These are phyloP conservation scores for Rhabdomys dilectus DNA, from an alignment of 2,113 vertebrate genomes.

Conservation along the genomic window DNA sequence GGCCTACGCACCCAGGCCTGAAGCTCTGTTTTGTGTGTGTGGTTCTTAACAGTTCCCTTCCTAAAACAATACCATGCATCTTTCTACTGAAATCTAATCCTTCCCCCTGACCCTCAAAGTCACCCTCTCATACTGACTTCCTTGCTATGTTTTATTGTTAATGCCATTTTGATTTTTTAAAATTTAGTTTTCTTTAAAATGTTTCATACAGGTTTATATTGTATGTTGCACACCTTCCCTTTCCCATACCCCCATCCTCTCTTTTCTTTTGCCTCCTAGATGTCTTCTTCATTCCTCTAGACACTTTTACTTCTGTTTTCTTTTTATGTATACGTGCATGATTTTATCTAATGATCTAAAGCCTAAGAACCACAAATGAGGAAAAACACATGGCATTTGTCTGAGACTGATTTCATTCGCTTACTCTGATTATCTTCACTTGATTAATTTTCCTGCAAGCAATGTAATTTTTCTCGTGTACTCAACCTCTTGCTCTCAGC, in stretches of 20 bases:
- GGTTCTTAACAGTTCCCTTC: not conserved
- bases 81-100: not conserved
- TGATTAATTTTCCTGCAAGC: slow-evolving; percentile 35
- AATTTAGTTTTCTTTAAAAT: not conserved
- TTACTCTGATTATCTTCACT: slow-evolving; percentile 5
- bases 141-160: not conserved
- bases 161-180: not conserved
- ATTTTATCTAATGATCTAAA: not conserved
- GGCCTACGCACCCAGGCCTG: not conserved
- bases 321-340: not conserved
- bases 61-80: not conserved
- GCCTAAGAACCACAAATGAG: not conserved
- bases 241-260: not conserved
- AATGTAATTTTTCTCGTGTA: not conserved
- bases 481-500: slow-evolving; percentile 23
- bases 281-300: not conserved
- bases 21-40: not conserved
- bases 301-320: not conserved
- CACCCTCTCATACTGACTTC: not conserved
- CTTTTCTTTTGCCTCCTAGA: not conserved
- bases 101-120: not conserved
- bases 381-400: not conserved
- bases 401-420: not conserved
- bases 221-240: too few species aligned
- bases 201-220: not conserved